Base-by-base conservation (phyloP, 2,888 invertebrate species). In the Tachina grossa region DNA sequence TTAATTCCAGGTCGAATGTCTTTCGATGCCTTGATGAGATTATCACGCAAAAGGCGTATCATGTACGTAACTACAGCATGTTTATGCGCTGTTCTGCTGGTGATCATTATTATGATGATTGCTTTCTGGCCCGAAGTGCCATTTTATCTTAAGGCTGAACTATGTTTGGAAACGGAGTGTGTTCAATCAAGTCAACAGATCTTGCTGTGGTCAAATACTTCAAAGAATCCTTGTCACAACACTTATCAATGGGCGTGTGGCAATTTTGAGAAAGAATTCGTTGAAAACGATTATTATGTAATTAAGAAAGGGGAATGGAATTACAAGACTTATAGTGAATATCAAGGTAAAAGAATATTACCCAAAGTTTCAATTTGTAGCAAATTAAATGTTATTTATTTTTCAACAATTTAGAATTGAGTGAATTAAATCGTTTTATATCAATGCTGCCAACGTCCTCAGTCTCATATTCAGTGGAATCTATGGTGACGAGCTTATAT, bases 231-330 rank as follows among this genome's bases (percentile, higher is more conserved):
- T 43, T 92, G 92, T 86, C 91, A 90, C 55, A 90, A 92, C 39
- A 91, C 92, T 9, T 92, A 92, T 85, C 89, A 92, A 47, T 92
- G 92, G 92, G 92, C 92, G 19, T 92, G 92, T 66, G 92, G 92
- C 8, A 92, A 92, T 84, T 92, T 92, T 81, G 90, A 89, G 43
- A 89, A 89, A 61, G 92, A 92, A 69, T 92, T 92, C 80, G 89
- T 90, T 66, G 89, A 90, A 9, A 90, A 90, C 57, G 90, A 92
- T 75, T 92, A 91, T 83, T 92, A 89, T 88, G 92, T 92, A 69
- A 91, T 91, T 61, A 92, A 92, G 76, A 91, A 90, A 71, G 92
- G 92, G 78, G 92, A 92, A 88, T 92, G 92, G 92, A 90, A 92
- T 88, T 92, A 89, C 83, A 90, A 91, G 89, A 90, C 92, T 80